Percentiles rank a stretch among this genome's conserved stretches.
These are phyloP conservation scores for Mustela lutreola DNA, from an alignment of 2,113 vertebrate genomes.

Conservation along the genomic window DNA sequence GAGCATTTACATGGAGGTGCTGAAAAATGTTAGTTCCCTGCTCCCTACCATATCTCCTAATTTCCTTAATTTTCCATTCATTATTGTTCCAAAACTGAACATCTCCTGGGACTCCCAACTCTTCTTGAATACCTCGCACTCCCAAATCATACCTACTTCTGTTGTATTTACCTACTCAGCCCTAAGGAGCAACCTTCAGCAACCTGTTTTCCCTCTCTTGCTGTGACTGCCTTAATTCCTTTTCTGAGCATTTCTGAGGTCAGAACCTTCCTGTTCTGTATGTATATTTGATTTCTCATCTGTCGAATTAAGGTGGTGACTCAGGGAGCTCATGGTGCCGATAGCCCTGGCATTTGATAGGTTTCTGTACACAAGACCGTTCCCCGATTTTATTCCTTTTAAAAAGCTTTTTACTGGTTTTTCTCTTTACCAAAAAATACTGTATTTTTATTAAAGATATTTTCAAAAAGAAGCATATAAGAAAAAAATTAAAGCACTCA, in stretches of 20 bases:
- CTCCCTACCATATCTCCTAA: neutral
- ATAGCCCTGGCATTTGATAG: neutral
- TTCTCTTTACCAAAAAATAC: neutral
- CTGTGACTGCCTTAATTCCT: neutral
- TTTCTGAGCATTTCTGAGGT: neutral
- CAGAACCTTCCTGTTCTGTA: neutral
- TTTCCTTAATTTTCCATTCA: neutral
- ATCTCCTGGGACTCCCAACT: neutral
- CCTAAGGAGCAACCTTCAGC: neutral
- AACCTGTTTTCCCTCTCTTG: neutral
- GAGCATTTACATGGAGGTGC: neutral
- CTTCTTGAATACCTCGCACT: neutral
- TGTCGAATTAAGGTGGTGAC: neutral
- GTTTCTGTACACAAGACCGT: neutral
- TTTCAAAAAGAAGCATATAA: constrained; percentile 25
- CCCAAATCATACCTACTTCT: neutral
- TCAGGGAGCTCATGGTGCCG: neutral
- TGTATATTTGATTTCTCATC: neutral
- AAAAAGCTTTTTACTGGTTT: neutral
- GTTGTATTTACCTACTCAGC: neutral
- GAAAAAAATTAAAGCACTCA: neutral
- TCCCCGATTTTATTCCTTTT: neutral
- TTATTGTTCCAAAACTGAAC: neutral
- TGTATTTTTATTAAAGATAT: neutral
- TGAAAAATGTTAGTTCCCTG: neutral